These are phyloP conservation scores for Battus philenor DNA, from an alignment of 1,140 invertebrate genomes.

Conservation along the genomic window DNA sequence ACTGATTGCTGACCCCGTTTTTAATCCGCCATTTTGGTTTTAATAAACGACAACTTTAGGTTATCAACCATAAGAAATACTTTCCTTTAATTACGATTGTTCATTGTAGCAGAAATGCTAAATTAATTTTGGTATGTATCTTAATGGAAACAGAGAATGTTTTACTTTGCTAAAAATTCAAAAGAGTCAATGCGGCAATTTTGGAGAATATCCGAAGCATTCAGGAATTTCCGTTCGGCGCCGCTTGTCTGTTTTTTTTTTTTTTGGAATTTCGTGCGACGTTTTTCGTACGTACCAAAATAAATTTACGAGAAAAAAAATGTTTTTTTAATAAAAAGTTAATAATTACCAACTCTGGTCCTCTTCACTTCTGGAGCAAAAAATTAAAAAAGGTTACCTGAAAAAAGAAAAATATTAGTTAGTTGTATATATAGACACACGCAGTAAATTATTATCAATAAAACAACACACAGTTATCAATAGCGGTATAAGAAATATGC, in stretches of 20 bases:
- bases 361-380: not conserved
- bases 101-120: not conserved
- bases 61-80: not conserved
- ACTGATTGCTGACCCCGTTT: constrained; percentile 28
- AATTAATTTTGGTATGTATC: not conserved
- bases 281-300: too few relatives aligned
- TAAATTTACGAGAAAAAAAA: too few relatives aligned
- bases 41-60: not conserved
- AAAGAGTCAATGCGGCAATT: not conserved
- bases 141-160: not conserved
- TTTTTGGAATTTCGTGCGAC: constrained; percentile 14
- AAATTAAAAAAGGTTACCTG: constrained; percentile 20
- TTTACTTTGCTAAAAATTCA: not conserved
- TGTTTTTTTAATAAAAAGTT: not conserved
- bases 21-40: constrained; percentile 4
- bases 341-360: not conserved
- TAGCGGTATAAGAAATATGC: too few relatives aligned
- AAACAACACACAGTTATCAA: too few relatives aligned
- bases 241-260: constrained; percentile 20
- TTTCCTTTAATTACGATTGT: not conserved
- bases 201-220: constrained; percentile 19
- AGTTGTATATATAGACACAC: too few relatives aligned
- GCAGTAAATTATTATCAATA: too few relatives aligned
- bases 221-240: constrained; percentile 26
- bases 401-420: constrained; percentile 15